Evolutionary conservation across 2,113 vertebrate species (phyloP), one percentile per base, ranked within the genome.

Genomic region (Toxotes chatareus): DNA sequence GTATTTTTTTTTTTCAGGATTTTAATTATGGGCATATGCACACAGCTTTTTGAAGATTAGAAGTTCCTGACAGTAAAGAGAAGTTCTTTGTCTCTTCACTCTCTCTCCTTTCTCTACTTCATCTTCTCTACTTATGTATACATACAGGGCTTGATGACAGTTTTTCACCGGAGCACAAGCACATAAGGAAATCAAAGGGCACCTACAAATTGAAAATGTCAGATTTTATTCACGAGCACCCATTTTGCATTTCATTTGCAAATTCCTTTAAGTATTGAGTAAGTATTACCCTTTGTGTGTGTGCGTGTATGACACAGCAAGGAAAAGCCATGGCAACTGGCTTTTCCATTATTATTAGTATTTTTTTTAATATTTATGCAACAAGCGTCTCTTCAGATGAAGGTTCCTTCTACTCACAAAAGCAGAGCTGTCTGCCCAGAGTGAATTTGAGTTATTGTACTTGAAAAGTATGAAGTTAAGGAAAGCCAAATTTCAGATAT

Each of bases 21-120:
- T 73, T 81, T 89, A 86, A 90, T 86, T 85, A 81, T 38, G 64
- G 16, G 42, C 44, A 66, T 57, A 71, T 12, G 23, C 14, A 79
- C 32, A 1, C 10, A 57, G 31, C 19, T 21, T 60, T 81, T 61
- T 47, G 34, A 63, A 46, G 13, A 42, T 21, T 9, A 13, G 21
- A 34, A 38, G 56, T 75, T 62, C 9, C 27, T 62, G 31, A 56
- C n/a, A n/a, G 16, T 4, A 64, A 67, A 76, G n/a, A 11, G 79
- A 70, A 36, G 16, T 47, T 69, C 16, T 51, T 67, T 79, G 57
- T 67, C 31, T 36, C 40, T 73, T 38, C 8, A 7, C 14, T 34
- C 0, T 32, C 5, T 82, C 17, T 68, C 31, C 31, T 63, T 79
- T 21, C 23, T 49, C 16, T 36, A 0, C 34, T 44, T 31, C 14